Evolutionary conservation across 2,113 vertebrate genomes (phyloP).

Genomic region (Poicephalus gulielmi): DNA sequence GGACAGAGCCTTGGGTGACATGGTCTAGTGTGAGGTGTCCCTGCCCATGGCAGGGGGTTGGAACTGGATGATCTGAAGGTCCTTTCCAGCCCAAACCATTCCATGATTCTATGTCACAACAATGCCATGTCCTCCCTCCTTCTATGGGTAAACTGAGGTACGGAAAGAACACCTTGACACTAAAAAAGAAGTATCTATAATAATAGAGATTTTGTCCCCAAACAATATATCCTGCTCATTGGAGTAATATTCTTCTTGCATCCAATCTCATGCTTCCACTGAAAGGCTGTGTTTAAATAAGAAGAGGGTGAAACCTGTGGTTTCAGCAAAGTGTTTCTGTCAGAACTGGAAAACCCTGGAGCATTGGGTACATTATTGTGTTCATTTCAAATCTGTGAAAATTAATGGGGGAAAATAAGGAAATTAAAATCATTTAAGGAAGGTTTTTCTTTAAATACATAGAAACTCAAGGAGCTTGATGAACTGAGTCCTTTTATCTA

Average conservation of each 20-base stretch:
- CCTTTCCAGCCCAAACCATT: neutral
- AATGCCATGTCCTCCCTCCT: neutral
- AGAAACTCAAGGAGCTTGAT: neutral
- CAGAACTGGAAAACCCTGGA: neutral
- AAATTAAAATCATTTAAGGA: neutral
- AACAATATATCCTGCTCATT: neutral
- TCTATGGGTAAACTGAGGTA: neutral
- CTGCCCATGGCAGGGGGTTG: neutral
- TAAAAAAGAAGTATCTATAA: neutral
- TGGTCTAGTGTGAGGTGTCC: neutral
- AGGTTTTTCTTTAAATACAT: neutral
- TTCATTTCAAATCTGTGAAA: neutral
- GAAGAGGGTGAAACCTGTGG: neutral
- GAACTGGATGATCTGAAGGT: neutral
- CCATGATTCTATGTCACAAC: neutral
- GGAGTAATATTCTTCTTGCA: neutral
- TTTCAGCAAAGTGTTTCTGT: neutral
- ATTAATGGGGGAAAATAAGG: neutral
- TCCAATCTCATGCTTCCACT: neutral
- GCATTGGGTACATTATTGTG: neutral
- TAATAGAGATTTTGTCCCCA: neutral
- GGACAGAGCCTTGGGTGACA: too few relatives aligned
- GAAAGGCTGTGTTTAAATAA: neutral
- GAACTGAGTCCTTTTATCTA: neutral
- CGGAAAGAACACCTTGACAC: neutral